Base-by-base conservation (phyloP, 2,113 vertebrate genomes). In the Halichoeres trimaculatus region DNA sequence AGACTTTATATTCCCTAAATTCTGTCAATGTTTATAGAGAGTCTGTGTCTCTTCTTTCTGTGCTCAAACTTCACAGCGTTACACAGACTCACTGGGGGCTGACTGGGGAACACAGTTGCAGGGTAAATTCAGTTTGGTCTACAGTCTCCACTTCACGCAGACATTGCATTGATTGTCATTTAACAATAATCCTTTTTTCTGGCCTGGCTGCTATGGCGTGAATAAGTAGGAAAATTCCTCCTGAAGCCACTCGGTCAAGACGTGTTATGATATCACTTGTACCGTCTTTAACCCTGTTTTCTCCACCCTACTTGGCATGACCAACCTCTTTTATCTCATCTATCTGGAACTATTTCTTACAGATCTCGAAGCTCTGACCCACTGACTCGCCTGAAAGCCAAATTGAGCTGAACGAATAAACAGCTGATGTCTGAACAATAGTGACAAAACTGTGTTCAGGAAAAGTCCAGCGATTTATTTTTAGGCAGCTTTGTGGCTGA, bases 381-480 rank as follows among this genome's bases (percentile, higher is more conserved):
- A 88, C 73, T 87, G 81, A 88, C 83, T 74, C 0, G 40, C 66
- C 76, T n/a, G 58, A 47, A 38, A 65, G 52, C 80, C 76, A 78
- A 79, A 69, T 26, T 41, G 62, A 80, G 79, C 59, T 90, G 71
- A 90, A 75, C 66, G 82, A 89, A 89, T 83, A 87, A 91, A 90
- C 90, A 92, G 79, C 89, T 91, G 88, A 86, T 71, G 80, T 59
- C 23, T 68, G 74, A 89, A 92, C 90, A 92, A 91, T 90, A 74
- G 86, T 83, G 85, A 89, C 84, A 87, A 85, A 73, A 74, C 55
- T 80, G 76, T 14, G 52, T 70, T 81, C 84, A 88, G 90, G 87
- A 91, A 92, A 89, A 90, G 84, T 81, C 84, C 83, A 24, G 63
- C 23, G 1, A 23, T 80, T 90, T 94, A 91, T 93, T 92, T 92